Conservation (phyloP, 1,140 invertebrate species). For the Pteromalus puparum region DNA sequence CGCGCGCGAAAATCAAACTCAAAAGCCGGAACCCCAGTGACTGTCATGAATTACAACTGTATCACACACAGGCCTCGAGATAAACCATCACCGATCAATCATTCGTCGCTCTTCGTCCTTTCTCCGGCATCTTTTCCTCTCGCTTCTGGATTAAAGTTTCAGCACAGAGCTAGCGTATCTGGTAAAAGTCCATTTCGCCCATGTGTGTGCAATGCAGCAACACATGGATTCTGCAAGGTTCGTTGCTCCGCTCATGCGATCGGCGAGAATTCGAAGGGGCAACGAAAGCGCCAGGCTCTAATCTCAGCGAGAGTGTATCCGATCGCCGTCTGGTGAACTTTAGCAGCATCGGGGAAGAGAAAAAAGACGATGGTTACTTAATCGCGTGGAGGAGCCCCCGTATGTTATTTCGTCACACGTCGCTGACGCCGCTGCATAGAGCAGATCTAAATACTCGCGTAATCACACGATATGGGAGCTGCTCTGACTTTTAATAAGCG, state of each 20-base stretch:
- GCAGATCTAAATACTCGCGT: not conserved
- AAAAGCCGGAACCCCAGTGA: not conserved
- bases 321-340: conserved; percentile 24
- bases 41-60: conserved; percentile 24
- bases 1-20: too few species aligned
- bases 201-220: conserved; percentile 8
- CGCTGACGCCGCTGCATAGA: not conserved
- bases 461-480: conserved; percentile 4
- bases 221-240: conserved; percentile 25
- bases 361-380: conserved; percentile 28
- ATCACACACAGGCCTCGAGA: conserved; percentile 3
- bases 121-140: conserved; percentile 3
- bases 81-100: conserved; percentile 16
- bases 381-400: conserved; percentile 19
- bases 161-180: not conserved
- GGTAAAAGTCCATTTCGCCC: conserved; percentile 36
- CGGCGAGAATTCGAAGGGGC: not conserved
- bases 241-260: conserved; percentile 19
- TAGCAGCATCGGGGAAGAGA: not conserved
- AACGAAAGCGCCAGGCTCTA: not conserved
- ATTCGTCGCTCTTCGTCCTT: conserved; percentile 22
- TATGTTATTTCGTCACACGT: conserved; percentile 14
- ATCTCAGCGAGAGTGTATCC: conserved; percentile 23
- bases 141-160: not conserved
- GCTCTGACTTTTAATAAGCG: conserved; percentile 36